Percentiles rank a stretch among this genome's conserved stretches.
Conservation (phyloP, 2,113 vertebrate species). For the Phylloscopus whistleri region DNA sequence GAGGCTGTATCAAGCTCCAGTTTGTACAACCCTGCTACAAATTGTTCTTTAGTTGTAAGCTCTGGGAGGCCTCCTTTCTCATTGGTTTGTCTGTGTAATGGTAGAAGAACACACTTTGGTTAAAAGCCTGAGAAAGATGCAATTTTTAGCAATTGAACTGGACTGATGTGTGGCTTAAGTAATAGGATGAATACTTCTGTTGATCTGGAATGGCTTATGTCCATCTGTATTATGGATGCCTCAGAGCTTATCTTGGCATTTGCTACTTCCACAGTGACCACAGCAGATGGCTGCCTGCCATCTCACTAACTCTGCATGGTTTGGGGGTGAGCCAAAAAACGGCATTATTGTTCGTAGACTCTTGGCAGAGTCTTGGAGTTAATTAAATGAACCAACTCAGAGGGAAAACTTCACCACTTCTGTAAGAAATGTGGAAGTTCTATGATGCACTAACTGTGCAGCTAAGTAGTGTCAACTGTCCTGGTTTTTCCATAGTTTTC, state of each 20-base stretch:
- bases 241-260: not conserved
- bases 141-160: not conserved
- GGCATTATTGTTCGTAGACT: not conserved
- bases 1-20: slow-evolving; percentile 74
- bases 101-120: not conserved
- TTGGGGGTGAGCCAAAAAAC: not conserved
- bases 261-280: not conserved
- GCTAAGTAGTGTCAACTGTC: not conserved
- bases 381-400: not conserved
- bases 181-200: not conserved
- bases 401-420: not conserved
- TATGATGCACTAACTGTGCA: not conserved
- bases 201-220: not conserved
- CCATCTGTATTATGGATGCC: not conserved
- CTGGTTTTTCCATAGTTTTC: not conserved
- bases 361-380: not conserved
- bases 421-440: not conserved
- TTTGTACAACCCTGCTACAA: slow-evolving; percentile 73
- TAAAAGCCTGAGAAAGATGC: not conserved
- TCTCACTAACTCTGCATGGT: not conserved
- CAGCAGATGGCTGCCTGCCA: slow-evolving; percentile 4
- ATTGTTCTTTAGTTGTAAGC: slow-evolving; percentile 72
- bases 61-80: slow-evolving; percentile 65
- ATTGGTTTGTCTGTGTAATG: slow-evolving; percentile 64
- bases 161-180: not conserved